Percentiles rank a stretch among this genome's conserved stretches.
Conservation (phyloP, 2,113 vertebrate species). For the Muscicapa adusta region DNA sequence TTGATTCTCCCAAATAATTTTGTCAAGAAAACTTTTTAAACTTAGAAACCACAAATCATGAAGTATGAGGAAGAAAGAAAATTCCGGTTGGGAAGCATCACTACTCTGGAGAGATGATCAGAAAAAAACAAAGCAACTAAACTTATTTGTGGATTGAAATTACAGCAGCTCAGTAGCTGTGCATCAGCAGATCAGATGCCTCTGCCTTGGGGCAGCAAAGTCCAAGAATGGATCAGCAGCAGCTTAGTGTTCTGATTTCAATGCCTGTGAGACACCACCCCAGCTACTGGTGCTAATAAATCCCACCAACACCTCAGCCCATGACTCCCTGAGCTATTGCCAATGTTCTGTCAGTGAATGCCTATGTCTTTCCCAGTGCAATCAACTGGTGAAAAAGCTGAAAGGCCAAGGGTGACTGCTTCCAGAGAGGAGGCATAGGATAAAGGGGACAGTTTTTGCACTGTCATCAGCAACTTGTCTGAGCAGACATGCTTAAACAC, state of each 20-base stretch:
- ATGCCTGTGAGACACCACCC: not conserved
- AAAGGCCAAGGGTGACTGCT: not conserved
- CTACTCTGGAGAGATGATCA: not conserved
- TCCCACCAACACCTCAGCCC: not conserved
- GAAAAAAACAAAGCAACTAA: not conserved
- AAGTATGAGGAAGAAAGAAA: not conserved
- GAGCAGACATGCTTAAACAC: not conserved
- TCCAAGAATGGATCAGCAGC: not conserved
- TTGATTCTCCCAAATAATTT: not conserved
- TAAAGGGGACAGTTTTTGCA: not conserved
- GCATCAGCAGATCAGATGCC: not conserved
- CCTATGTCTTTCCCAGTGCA: not conserved
- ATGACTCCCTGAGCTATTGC: not conserved
- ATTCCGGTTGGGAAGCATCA: not conserved
- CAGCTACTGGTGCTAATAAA: not conserved
- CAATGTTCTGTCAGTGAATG: not conserved
- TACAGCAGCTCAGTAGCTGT: not conserved
- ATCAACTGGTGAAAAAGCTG: not conserved
- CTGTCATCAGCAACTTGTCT: not conserved
- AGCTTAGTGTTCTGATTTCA: not conserved
- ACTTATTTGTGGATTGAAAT: not conserved
- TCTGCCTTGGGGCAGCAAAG: not conserved
- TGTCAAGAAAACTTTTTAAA: not conserved
- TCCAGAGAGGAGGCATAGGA: not conserved
- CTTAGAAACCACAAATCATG: not conserved